A percentile compares a stretch with the other conserved stretches of the same genome.
Conservation (phyloP, 2,797 vertebrate species). For the Channallabes apus region DNA sequence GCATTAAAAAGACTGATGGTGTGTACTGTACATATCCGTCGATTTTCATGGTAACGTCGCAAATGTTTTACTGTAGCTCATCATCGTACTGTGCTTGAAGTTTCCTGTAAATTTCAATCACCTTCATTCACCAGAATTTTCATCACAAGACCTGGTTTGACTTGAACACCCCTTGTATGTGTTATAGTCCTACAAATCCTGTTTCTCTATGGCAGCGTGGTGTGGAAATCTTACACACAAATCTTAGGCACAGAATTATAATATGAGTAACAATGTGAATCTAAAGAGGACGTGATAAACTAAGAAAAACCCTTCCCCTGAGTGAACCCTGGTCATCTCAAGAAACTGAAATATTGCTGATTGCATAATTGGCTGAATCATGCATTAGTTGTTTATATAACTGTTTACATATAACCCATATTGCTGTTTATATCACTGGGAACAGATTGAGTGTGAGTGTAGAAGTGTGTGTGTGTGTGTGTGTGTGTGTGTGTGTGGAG, state of each 20-base stretch:
- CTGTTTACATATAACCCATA: background rate
- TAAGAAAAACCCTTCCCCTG: background rate
- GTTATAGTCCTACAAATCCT: no score
- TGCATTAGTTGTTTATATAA: background rate
- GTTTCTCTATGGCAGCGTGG: background rate
- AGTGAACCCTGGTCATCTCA: background rate
- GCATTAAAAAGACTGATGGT: no score
- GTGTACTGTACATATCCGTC: no score
- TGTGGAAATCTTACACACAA: background rate
- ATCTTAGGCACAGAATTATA: background rate
- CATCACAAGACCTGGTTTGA: background rate
- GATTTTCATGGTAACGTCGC: no score
- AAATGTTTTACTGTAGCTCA: no score
- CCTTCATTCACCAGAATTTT: no score
- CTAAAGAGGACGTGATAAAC: background rate
- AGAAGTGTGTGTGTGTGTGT: background rate
- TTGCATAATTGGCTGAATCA: background rate
- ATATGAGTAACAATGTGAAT: background rate
- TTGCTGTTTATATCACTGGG: background rate
- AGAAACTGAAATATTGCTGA: background rate
- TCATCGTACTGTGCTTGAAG: no score
- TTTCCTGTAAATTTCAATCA: no score
- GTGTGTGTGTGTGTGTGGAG: background rate
- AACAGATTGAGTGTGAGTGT: background rate
- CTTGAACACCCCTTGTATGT: background rate